Evolutionary conservation across 1,140 invertebrate species (phyloP).

Genomic region (Drosophila carrolli): DNA sequence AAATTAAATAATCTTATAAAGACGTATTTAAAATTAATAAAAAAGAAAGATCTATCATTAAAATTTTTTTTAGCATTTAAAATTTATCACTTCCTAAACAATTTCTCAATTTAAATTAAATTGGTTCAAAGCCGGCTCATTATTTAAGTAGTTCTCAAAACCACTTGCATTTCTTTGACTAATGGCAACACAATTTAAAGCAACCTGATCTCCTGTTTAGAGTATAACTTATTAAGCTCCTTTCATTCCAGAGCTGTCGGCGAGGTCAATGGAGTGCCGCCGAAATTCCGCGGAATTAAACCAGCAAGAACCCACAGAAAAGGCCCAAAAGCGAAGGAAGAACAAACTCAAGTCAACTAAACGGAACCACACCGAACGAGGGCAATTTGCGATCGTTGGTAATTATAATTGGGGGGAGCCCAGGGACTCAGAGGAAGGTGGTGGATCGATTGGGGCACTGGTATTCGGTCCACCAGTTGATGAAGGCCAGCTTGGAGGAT

Average conservation of each 20-base stretch:
- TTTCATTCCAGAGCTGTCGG: constrained; percentile 29
- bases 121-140: too few species aligned
- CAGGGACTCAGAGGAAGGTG: constrained; percentile 2
- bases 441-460: constrained; percentile 43
- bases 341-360: constrained; percentile 21
- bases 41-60: too few species aligned
- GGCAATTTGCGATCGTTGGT: constrained; percentile 65
- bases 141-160: too few species aligned
- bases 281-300: constrained; percentile 74
- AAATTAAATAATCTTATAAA: not conserved
- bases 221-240: constrained; percentile 44
- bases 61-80: too few species aligned
- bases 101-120: too few species aligned
- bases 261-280: constrained; percentile 69
- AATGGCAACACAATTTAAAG: not conserved
- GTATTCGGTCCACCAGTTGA: constrained; percentile 51
- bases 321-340: constrained; percentile 9
- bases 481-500: constrained; percentile 11
- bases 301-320: constrained; percentile 13
- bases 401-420: constrained; percentile 59
- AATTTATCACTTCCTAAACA: too few species aligned
- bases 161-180: not conserved
- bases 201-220: not conserved
- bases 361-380: constrained; percentile 34
- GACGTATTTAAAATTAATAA: too few species aligned